Conservation (phyloP, 2,888 invertebrate species). For the Dasysyrphus tricinctus region DNA sequence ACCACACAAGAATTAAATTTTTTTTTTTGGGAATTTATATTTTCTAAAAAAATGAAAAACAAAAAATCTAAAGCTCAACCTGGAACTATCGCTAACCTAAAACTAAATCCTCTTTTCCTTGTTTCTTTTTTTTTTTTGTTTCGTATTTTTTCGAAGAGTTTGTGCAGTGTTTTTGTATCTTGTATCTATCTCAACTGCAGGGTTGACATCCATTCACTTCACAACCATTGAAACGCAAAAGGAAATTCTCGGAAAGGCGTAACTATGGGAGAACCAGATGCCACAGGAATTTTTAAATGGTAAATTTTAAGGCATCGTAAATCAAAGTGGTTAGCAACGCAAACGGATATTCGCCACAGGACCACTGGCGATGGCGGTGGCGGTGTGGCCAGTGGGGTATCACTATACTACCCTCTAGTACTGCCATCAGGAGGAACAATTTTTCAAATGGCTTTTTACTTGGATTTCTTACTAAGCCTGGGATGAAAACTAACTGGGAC, state of each 20-base stretch:
- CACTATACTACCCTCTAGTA: neutral
- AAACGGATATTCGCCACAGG: slow-evolving; percentile 67
- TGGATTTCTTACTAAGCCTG: slow-evolving; percentile 20
- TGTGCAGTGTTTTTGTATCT: slow-evolving; percentile 6
- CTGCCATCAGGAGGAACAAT: slow-evolving; percentile 10
- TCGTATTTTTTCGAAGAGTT: neutral
- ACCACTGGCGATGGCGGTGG: slow-evolving; percentile 5
- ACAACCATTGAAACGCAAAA: slow-evolving; percentile 45
- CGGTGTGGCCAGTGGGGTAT: neutral
- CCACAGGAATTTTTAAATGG: slow-evolving; percentile 72
- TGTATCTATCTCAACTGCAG: slow-evolving; percentile 32
- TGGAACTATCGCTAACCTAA: neutral
- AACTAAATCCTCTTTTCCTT: slow-evolving; percentile 14
- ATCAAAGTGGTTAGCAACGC: slow-evolving; percentile 70
- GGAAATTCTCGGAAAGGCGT: slow-evolving; percentile 33
- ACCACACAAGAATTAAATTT: neutral
- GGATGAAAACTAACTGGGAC: slow-evolving; percentile 18
- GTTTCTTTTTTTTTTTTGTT: neutral
- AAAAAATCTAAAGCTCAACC: neutral
- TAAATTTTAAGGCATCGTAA: slow-evolving; percentile 71
- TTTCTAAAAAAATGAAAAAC: neutral
- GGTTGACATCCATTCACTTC: slow-evolving; percentile 69
- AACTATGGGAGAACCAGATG: slow-evolving; percentile 61
- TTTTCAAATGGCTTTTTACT: neutral
- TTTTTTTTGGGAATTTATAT: neutral